Evolutionary conservation across 2,113 vertebrate species (phyloP).

Genomic region (Phylloscopus trochilus): DNA sequence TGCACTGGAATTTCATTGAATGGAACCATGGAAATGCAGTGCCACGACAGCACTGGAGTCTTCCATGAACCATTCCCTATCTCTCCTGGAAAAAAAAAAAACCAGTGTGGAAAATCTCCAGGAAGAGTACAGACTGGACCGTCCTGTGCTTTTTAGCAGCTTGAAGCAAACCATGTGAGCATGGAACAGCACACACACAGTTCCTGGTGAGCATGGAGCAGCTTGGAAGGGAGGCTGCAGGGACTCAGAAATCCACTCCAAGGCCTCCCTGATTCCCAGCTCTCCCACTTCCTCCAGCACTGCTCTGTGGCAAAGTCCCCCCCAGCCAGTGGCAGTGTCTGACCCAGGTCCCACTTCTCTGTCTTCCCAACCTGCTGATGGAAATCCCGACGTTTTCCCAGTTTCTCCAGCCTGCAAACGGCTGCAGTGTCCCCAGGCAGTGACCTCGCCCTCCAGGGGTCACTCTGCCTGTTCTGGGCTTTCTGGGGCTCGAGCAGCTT

Average conservation of each 20-base stretch:
- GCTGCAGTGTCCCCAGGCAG: not conserved
- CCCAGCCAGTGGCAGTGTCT: not conserved
- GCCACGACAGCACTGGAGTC: not conserved
- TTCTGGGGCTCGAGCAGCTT: not conserved
- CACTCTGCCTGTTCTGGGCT: not conserved
- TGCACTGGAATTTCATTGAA: not conserved
- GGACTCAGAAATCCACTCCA: not conserved
- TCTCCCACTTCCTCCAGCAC: not conserved
- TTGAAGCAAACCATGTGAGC: not conserved
- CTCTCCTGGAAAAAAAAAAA: too few species aligned
- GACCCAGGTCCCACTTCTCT: not conserved
- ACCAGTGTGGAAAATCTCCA: not conserved
- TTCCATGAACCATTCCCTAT: not conserved
- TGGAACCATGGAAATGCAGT: not conserved
- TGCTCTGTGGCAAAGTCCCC: not conserved
- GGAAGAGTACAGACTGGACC: not conserved
- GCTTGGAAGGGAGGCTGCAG: not conserved
- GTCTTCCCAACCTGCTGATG: not conserved
- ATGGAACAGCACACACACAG: not conserved
- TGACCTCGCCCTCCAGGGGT: accelerated
- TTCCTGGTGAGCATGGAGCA: not conserved
- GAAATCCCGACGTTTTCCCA: not conserved
- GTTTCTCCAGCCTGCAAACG: not conserved
- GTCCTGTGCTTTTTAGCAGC: not conserved
- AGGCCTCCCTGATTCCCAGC: not conserved